Evolutionary conservation across 2,113 vertebrate genomes (phyloP).

Genomic region (Oncorhynchus gorbuscha): DNA sequence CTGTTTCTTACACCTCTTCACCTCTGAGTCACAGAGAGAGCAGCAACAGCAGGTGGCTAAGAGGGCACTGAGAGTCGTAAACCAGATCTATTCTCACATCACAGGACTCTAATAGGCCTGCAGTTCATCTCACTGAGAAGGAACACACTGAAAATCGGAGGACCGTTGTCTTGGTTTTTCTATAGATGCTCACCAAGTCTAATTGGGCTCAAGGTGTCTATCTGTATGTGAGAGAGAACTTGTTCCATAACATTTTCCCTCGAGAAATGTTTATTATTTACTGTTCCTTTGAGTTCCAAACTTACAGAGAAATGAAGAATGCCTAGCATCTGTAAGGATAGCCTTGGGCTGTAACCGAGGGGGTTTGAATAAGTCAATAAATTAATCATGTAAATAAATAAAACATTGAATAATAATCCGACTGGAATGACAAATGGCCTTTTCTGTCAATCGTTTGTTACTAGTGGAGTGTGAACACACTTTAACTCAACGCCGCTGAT

Average conservation of each 20-base stretch:
- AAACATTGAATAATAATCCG: conserved; percentile 1
- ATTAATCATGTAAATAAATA: not conserved
- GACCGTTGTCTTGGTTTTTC: too few relatives aligned
- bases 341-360: conserved; percentile 23
- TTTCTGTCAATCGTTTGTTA: conserved; percentile 11
- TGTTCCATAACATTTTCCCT: conserved; percentile 10
- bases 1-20: too few relatives aligned
- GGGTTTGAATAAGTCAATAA: conserved; percentile 11
- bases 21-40: too few relatives aligned
- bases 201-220: too few relatives aligned
- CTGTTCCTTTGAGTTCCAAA: conserved; percentile 9
- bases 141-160: not conserved
- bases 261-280: conserved; percentile 28
- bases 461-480: conserved; percentile 8
- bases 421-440: conserved; percentile 9
- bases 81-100: conserved; percentile 9
- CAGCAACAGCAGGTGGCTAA: conserved; percentile 13
- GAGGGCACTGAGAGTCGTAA: conserved; percentile 16
- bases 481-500: not conserved
- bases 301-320: conserved; percentile 38
- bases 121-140: conserved; percentile 18
- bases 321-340: conserved; percentile 33
- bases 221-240: not conserved
- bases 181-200: too few relatives aligned
- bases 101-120: conserved; percentile 12